These are phyloP conservation scores for Chondrilla cf. caribensis DNA, from an alignment of 37 sponge, comb jelly and placozoan genomes.

Conservation along the genomic window DNA sequence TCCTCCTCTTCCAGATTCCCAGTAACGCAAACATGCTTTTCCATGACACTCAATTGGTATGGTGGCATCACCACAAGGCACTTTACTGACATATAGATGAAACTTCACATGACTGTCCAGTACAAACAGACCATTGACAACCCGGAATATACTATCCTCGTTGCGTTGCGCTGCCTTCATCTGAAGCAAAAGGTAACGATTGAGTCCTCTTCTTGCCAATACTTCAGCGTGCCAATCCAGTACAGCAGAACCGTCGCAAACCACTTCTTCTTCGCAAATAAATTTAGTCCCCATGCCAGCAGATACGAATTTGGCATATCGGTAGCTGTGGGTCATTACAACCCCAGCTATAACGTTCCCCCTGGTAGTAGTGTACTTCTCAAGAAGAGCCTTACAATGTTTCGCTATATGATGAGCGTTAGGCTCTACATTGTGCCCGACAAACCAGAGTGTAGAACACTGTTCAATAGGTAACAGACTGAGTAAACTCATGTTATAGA, in stretches of 20 bases:
- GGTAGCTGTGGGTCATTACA: not conserved
- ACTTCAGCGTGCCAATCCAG: slow-evolving; percentile 17
- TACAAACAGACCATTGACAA: not conserved
- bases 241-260: not conserved
- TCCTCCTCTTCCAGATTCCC: not conserved
- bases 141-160: not conserved
- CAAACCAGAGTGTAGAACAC: no score
- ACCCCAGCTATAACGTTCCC: slow-evolving; percentile 2
- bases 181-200: not conserved
- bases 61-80: slow-evolving; percentile 8
- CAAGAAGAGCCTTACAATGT: no score
- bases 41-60: not conserved
- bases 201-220: slow-evolving; percentile 3
- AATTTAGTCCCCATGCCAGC: slow-evolving; percentile 1
- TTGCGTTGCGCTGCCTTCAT: not conserved
- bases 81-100: slow-evolving; percentile 17
- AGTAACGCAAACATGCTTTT: not conserved
- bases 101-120: not conserved
- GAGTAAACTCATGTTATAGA: no score
- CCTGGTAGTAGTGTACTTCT: no score
- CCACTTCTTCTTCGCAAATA: not conserved
- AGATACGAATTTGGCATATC: not conserved
- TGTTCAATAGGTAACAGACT: no score
- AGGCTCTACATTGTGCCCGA: no score
- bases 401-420: no score